phyloP scores from a whole-genome alignment of 2,113 vertebrate genomes.

The Catharus minimus region DNA sequence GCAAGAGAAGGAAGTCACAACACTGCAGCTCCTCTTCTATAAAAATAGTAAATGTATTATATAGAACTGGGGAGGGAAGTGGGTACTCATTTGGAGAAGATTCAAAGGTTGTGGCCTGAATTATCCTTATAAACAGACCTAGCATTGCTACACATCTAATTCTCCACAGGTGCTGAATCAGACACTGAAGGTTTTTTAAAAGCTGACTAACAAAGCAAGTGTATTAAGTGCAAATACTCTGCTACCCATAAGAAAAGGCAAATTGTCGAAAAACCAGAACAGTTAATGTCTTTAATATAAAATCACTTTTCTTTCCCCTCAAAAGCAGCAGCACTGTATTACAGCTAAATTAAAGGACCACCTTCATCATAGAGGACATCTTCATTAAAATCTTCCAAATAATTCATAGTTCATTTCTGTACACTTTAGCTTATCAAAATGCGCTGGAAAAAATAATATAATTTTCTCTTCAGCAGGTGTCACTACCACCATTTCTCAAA shows the following conservation, averaged over 20 bases:
- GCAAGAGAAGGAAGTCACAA: not conserved
- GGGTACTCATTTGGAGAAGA: not conserved
- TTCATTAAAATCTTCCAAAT: not conserved
- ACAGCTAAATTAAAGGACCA: constrained; percentile 19
- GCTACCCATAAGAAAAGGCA: not conserved
- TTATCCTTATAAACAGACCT: not conserved
- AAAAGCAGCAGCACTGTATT: not conserved
- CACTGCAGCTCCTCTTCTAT: not conserved
- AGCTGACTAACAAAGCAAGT: not conserved
- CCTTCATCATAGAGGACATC: not conserved
- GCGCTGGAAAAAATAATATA: not conserved
- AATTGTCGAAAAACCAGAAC: not conserved
- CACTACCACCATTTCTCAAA: constrained; percentile 98
- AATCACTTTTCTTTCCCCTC: not conserved
- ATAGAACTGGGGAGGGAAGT: not conserved
- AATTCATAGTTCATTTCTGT: constrained; percentile 3
- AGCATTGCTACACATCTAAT: not conserved
- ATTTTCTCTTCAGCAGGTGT: not conserved
- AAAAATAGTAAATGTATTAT: not conserved
- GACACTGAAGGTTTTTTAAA: not conserved
- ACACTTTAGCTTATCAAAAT: not conserved
- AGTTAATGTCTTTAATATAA: constrained; percentile 48
- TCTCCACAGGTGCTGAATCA: not conserved
- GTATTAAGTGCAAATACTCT: not conserved
- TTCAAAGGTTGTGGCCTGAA: not conserved